Conservation (phyloP, 1,140 invertebrate species). For the Gonioctena quinquepunctata region DNA sequence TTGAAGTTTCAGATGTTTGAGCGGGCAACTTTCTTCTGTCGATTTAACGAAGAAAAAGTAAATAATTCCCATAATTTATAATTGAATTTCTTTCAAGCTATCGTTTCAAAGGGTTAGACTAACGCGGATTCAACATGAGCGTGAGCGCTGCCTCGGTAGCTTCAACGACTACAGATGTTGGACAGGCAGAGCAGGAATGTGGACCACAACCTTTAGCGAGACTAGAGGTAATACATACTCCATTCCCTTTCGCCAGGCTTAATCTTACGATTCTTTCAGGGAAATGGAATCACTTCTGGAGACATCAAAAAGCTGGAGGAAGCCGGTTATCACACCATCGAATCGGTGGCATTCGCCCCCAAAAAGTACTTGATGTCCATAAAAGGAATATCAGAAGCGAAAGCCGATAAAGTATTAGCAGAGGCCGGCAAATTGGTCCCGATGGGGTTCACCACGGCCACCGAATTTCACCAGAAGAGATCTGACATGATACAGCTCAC, state of each 20-base stretch:
- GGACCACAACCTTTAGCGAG: slow-evolving; percentile 65
- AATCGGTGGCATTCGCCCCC: slow-evolving; percentile 92
- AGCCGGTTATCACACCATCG: slow-evolving; percentile 92
- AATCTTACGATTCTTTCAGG: slow-evolving; percentile 56
- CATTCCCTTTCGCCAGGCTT: not conserved
- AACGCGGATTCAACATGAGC: slow-evolving; percentile 24
- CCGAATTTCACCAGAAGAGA: slow-evolving; percentile 92
- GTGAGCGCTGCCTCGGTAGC: slow-evolving; percentile 48
- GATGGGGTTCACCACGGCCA: slow-evolving; percentile 97
- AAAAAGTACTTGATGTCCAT: slow-evolving; percentile 89
- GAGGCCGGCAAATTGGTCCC: slow-evolving; percentile 93
- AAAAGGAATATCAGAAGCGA: slow-evolving; percentile 96
- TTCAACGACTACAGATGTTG: slow-evolving; percentile 52
- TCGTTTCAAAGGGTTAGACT: no score
- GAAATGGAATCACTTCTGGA: slow-evolving; percentile 83
- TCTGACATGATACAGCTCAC: slow-evolving; percentile 88
- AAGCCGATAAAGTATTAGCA: slow-evolving; percentile 93
- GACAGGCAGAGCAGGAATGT: slow-evolving; percentile 60
- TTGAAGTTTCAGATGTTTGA: no score
- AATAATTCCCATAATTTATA: no score
- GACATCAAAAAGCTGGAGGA: slow-evolving; percentile 96
- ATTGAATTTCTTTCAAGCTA: no score
- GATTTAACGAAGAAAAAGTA: no score
- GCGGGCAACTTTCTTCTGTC: no score
- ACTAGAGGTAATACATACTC: slow-evolving; percentile 62